Conservation (phyloP, 2,113 vertebrate species). For the Gopherus evgoodei region DNA sequence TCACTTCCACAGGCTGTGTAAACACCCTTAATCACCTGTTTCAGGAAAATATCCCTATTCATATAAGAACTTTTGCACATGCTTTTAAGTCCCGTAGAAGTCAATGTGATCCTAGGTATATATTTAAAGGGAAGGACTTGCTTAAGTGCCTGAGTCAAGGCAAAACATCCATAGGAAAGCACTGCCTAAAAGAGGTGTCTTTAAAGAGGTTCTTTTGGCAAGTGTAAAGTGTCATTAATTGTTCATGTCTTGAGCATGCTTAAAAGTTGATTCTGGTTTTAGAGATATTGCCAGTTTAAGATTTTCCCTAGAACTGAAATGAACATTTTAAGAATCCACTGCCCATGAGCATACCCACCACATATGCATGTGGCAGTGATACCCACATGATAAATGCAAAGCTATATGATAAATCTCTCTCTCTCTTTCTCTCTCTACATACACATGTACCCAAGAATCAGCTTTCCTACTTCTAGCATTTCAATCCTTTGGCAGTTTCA, state of each 20-base stretch:
- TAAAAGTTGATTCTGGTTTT: neutral
- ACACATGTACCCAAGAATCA: neutral
- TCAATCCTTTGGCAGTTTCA: neutral
- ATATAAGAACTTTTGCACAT: neutral
- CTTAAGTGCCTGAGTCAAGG: neutral
- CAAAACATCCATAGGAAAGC: neutral
- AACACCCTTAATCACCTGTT: neutral
- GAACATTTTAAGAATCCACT: neutral
- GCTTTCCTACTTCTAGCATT: conserved; percentile 42
- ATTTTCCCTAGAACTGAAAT: neutral
- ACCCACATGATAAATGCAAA: neutral
- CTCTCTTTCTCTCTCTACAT: conserved; percentile 50
- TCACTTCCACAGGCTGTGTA: neutral
- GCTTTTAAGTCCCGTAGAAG: neutral
- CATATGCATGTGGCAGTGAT: neutral
- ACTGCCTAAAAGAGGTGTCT: neutral
- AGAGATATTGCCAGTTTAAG: neutral
- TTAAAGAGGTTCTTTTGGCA: neutral
- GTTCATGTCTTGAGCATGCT: neutral
- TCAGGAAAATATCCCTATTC: neutral
- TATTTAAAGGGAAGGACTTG: neutral
- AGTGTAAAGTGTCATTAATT: neutral
- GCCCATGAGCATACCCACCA: neutral
- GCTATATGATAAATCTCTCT: neutral
- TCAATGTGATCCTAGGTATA: neutral